Percentiles rank a stretch among this genome's conserved stretches.
Conservation (phyloP, 2,797 vertebrate genomes). For the Spinus olivaceus region DNA sequence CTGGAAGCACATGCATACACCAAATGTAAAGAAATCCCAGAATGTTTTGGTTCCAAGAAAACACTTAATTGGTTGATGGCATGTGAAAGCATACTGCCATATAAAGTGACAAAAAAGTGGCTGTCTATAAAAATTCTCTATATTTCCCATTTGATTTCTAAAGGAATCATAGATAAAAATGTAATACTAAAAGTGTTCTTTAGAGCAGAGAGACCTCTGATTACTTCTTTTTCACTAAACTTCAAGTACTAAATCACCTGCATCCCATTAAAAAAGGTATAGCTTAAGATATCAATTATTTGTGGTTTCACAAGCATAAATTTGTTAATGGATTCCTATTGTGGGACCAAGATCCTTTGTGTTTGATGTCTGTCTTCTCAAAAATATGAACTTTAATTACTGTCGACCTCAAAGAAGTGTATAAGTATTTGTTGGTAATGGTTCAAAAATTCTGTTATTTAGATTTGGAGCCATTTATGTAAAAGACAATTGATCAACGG, state of each 20-base stretch:
- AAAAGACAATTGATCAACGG: not conserved
- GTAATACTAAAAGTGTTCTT: not conserved
- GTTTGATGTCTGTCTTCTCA: not conserved
- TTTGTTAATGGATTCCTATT: not conserved
- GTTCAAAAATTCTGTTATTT: not conserved
- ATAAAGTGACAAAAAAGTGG: not conserved
- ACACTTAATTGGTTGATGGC: not conserved
- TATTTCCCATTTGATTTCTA: not conserved
- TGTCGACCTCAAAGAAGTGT: not conserved
- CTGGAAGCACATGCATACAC: not conserved
- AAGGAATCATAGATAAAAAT: not conserved
- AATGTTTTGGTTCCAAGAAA: not conserved
- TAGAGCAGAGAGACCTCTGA: not conserved
- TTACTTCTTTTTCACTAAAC: not conserved
- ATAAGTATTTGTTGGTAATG: not conserved
- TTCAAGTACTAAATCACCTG: not conserved
- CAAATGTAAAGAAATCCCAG: not conserved
- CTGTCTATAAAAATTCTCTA: not conserved
- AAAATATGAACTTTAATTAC: not conserved
- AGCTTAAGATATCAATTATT: not conserved
- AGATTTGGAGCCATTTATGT: not conserved
- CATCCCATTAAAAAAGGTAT: not conserved
- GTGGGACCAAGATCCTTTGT: not conserved
- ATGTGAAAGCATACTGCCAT: not conserved
- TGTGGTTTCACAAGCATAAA: rapidly evolving